Evolutionary conservation across 2,113 vertebrate species (phyloP), one percentile per base, ranked within the genome.

Genomic region (Romanogobio albipinnatus): DNA sequence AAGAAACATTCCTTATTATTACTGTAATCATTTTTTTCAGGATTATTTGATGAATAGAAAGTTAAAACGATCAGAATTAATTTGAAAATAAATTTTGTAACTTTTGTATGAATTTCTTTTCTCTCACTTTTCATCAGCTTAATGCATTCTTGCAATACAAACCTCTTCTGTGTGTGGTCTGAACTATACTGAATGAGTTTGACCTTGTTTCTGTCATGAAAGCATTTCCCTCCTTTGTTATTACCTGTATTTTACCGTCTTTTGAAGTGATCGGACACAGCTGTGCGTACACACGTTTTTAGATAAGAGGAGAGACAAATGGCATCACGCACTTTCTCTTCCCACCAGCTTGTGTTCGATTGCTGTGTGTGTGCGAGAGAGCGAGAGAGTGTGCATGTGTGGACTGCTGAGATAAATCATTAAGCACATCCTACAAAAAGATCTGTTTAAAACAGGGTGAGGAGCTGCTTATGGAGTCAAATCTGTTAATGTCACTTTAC

Each of bases 261-360:
- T 78, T 24, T 51, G 43, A 33, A 11, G 17, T 43, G 36, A 49
- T 80, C 43, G 47, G 47, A 77, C 45, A n/a, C 15, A 70, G 6
- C 43, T 70, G 33, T 26, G 43, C 26, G 49, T 29, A 33, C 43
- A 14, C 51, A 17, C 24, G 6, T 62, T 51, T 75, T 33, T 17
- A 66, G 43, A 66, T 70, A 76, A 66, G 62, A 64, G 74, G 13
- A 78, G 76, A 79, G 70, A 74, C 77, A 64, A 80, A 80, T 62
- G 59, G 36, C 33, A 45, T n/a, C 76, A 43, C 61, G 22, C 26
- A 43, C 36, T 78, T 78, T 58, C 11, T 39, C 22, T 58, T 59
- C 56, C 76, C 11, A 26, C n/a, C 3, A 2, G 47, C n/a, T 47
- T 26, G 22, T 59, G 58, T 22, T 83, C 9, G 10, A 24, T 58